A percentile compares a stretch with the other conserved stretches of the same genome.
phyloP scores from a whole-genome alignment of 2,113 vertebrate genomes.

The Entelurus aequoreus region DNA sequence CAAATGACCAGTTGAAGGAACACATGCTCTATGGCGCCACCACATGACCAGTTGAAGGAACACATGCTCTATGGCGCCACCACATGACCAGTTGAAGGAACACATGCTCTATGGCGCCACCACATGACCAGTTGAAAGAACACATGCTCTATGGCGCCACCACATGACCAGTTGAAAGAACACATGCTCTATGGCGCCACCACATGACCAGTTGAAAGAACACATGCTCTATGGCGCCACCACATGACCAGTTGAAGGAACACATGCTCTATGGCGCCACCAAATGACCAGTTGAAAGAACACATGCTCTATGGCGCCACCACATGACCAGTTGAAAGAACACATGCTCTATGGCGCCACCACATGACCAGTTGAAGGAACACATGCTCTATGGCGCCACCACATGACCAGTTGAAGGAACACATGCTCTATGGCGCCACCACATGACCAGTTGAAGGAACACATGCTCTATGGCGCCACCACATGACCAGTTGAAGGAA shows the following conservation, averaged over 20 bases:
- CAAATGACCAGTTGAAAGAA: too few species aligned
- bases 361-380: too few species aligned
- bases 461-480: slow-evolving; percentile 26
- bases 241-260: too few species aligned
- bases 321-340: too few species aligned
- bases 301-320: slow-evolving; percentile 26
- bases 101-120: slow-evolving; percentile 26
- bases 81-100: too few species aligned
- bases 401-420: too few species aligned
- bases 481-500: too few species aligned
- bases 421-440: slow-evolving; percentile 26
- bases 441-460: too few species aligned
- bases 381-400: slow-evolving; percentile 26
- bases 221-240: slow-evolving; percentile 26
- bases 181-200: slow-evolving; percentile 26
- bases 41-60: too few species aligned
- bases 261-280: slow-evolving; percentile 26
- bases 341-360: slow-evolving; percentile 26
- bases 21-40: slow-evolving; percentile 26
- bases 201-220: too few species aligned
- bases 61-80: slow-evolving; percentile 26
- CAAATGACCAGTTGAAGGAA: neutral
- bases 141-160: slow-evolving; percentile 26
- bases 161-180: too few species aligned
- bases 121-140: too few species aligned